Evolutionary conservation across 2,888 invertebrate species (phyloP), one percentile per base, ranked within the genome.

Genomic region (Osmoderma eremita): DNA sequence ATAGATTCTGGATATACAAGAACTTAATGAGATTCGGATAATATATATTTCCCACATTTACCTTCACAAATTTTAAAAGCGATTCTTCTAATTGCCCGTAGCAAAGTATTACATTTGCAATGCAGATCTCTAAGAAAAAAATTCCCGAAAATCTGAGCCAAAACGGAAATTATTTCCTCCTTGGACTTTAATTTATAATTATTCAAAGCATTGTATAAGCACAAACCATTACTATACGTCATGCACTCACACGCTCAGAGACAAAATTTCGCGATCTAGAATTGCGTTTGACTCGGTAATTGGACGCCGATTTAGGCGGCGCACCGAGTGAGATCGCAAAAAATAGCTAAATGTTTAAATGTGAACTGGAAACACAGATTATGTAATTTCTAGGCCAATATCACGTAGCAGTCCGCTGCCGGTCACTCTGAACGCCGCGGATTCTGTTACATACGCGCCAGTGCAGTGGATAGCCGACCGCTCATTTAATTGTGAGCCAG

Each of bases 341-440:
- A 62, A 65, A 65, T 49, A 58, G 5, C 65, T 54, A 49, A 61
- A 36, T 45, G 45, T 41, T 17, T 56, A 39, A 48, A 45, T 67
- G 51, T 63, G 67, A 67, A 63, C 67, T 67, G 62, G 53, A 67
- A 67, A 67, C 67, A 61, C 62, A 62, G 65, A 62, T 67, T 67
- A 63, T 63, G 67, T 67, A 67, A 67, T 67, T 67, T 67, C 53
- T 67, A 67, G 67, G 67, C 67, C 67, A 67, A 67, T 67, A 67
- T 63, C 67, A 67, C 67, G 36, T 18, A 45, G 42, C 42, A 42
- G 15, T 13, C 42, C 38, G 36, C 53, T 12, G 38, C 24, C n/a
- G n/a, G n/a, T n/a, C n/a, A 20, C 48, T 13, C n/a, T 61, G 15
- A 30, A 20, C 24, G 42, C 58, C 2, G 15, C 18, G 20, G 17